A percentile compares a stretch with the other conserved stretches of the same genome.
These are phyloP conservation scores for Mechanitis messenoides DNA, from an alignment of 2,888 invertebrate species.

Conservation along the genomic window DNA sequence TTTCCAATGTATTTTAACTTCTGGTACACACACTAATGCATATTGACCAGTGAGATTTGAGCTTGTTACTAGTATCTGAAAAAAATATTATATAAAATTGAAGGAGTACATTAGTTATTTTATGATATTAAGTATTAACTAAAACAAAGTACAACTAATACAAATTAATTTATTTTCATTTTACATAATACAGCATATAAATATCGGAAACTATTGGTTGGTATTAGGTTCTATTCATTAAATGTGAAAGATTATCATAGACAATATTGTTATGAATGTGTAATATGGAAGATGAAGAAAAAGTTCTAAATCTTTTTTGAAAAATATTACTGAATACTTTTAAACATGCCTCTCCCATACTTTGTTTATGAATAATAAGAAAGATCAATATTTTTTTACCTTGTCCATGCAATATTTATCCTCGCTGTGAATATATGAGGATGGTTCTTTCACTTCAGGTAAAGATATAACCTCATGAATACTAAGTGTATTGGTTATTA, in stretches of 20 bases:
- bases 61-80: conserved; percentile 69
- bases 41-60: conserved; percentile 78
- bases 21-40: conserved; percentile 85
- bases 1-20: conserved; percentile 82
- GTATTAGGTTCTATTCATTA: no score
- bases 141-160: no score
- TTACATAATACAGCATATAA: no score
- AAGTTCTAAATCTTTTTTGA: no score
- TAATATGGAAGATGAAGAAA: not conserved
- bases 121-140: no score
- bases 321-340: no score
- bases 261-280: conserved; percentile 3
- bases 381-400: conserved; percentile 53
- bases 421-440: conserved; percentile 82
- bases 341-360: no score
- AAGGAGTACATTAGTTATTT: no score
- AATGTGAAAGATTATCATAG: no score
- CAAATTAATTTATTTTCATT: no score
- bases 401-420: conserved; percentile 90
- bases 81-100: conserved; percentile 25
- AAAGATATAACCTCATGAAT: conserved; percentile 57
- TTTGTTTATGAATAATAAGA: no score
- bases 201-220: no score
- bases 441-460: conserved; percentile 70
- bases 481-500: conserved; percentile 43